Conservation (phyloP, 2,888 invertebrate species). For the Ectropis crepuscularia region DNA sequence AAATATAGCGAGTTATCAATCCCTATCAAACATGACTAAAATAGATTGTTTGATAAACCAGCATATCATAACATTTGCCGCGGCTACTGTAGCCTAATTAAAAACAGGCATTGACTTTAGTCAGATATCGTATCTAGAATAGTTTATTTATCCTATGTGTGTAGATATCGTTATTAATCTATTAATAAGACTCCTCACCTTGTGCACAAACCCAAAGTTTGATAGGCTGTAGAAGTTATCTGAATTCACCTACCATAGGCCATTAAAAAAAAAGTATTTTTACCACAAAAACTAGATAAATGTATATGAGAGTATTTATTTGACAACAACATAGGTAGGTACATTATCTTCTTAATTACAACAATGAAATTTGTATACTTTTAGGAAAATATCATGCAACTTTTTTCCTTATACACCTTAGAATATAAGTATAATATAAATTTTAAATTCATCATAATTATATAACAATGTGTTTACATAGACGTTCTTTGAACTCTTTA, state of each 20-base stretch:
- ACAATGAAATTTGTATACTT: conserved; percentile 9
- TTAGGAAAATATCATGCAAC: conserved; percentile 15
- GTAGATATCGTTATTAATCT: too few species aligned
- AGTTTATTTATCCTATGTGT: too few species aligned
- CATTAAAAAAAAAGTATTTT: conserved; percentile 5
- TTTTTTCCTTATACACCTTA: background rate
- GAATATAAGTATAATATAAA: background rate
- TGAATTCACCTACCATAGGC: too few species aligned
- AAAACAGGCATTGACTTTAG: too few species aligned
- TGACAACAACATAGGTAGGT: conserved; percentile 12
- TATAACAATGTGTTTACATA: too few species aligned
- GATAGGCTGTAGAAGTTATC: too few species aligned
- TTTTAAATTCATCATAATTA: too few species aligned
- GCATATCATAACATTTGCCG: background rate
- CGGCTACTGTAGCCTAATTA: too few species aligned
- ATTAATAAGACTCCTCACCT: too few species aligned
- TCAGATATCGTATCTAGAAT: too few species aligned
- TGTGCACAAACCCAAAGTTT: too few species aligned
- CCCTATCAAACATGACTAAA: conserved; percentile 5
- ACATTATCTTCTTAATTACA: conserved; percentile 15
- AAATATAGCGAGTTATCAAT: conserved; percentile 8
- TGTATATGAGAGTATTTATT: conserved; percentile 26
- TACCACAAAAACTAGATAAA: conserved; percentile 20
- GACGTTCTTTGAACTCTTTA: too few species aligned
- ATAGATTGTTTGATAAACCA: background rate